These are phyloP conservation scores for Pavo muticus DNA, from an alignment of 2,113 vertebrate genomes.

Conservation along the genomic window DNA sequence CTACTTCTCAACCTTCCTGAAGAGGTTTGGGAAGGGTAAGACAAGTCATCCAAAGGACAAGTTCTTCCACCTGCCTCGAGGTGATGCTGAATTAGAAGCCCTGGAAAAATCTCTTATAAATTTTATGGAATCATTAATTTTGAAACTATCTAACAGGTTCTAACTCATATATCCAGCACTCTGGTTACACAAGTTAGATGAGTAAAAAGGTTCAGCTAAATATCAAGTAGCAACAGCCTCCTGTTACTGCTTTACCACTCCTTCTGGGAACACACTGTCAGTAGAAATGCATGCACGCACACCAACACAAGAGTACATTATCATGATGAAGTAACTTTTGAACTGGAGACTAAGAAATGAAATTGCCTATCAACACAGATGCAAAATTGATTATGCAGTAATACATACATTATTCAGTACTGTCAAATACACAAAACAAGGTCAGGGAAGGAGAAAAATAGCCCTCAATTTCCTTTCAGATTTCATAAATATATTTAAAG, in stretches of 20 bases:
- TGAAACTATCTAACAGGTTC: background rate
- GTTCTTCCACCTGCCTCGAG: too few relatives aligned
- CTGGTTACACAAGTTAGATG: background rate
- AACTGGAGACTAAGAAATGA: conserved; percentile 13
- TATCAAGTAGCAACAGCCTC: background rate
- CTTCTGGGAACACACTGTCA: background rate
- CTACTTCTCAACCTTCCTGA: background rate
- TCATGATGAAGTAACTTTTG: background rate
- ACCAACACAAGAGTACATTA: background rate
- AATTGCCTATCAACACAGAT: conserved; percentile 1
- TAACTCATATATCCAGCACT: background rate
- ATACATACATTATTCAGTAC: background rate
- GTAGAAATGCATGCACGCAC: background rate
- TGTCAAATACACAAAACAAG: background rate
- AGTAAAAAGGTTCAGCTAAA: background rate
- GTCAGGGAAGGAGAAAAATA: conserved; percentile 19
- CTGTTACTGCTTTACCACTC: background rate
- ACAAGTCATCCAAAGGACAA: background rate
- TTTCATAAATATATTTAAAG: conserved; percentile 10
- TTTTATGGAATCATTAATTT: background rate
- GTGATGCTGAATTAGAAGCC: background rate
- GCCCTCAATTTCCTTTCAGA: background rate
- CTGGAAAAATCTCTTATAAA: background rate
- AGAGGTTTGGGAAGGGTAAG: background rate
- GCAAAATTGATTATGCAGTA: background rate